phyloP scores from a whole-genome alignment of 2,888 invertebrate species.

The Leucoma salicis region DNA sequence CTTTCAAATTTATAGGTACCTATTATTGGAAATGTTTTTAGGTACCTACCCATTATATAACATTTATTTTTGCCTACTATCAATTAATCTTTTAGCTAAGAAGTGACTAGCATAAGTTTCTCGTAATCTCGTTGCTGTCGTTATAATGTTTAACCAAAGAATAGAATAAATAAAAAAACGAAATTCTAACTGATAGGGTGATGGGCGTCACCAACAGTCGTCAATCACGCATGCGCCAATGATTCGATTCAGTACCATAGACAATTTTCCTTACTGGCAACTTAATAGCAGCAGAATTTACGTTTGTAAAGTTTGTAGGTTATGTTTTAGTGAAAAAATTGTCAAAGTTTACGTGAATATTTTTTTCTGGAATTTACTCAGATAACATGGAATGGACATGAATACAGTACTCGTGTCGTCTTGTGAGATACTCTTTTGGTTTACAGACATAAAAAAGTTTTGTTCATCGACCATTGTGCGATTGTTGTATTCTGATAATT shows the following conservation, averaged over 20 bases:
- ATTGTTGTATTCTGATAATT: constrained; percentile 49
- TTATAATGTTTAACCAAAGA: too few species aligned
- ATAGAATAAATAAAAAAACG: too few species aligned
- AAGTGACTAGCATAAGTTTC: too few species aligned
- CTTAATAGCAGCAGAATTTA: constrained; percentile 43
- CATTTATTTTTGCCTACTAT: too few species aligned
- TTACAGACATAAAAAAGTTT: constrained; percentile 24
- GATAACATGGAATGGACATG: constrained; percentile 53
- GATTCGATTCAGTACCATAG: constrained; percentile 45
- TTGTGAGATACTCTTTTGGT: constrained; percentile 32
- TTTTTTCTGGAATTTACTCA: constrained; percentile 53
- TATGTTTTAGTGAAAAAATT: constrained; percentile 72
- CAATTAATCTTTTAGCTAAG: too few species aligned
- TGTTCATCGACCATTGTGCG: constrained; percentile 40
- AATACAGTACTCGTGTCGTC: constrained; percentile 33
- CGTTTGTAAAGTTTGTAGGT: constrained; percentile 74
- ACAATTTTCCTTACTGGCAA: constrained; percentile 60
- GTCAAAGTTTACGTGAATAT: constrained; percentile 70
- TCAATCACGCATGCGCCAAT: constrained; percentile 59
- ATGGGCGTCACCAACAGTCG: constrained; percentile 22
- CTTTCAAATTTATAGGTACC: too few species aligned
- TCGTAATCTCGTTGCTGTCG: too few species aligned
- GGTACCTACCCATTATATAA: too few species aligned
- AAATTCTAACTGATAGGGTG: too few species aligned
- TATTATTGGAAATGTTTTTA: too few species aligned